Conservation (phyloP, 2,888 invertebrate genomes). For the Eupelmus urozonus region DNA sequence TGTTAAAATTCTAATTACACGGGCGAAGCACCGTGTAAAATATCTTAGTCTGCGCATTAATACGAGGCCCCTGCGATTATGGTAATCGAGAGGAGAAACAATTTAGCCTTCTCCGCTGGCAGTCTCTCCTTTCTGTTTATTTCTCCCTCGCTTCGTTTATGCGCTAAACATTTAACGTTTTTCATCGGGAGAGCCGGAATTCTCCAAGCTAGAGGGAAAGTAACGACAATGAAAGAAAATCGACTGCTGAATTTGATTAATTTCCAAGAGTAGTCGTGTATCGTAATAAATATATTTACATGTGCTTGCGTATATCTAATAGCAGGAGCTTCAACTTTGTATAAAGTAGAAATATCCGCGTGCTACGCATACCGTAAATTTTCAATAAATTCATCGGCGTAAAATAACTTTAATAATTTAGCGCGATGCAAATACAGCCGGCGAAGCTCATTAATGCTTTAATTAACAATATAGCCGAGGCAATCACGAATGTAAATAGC, state of each 20-base stretch:
- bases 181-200: not conserved
- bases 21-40: constrained; percentile 17
- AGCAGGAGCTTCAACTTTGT: not conserved
- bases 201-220: too few relatives aligned
- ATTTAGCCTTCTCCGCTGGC: constrained; percentile 8
- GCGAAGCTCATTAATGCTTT: constrained; percentile 35
- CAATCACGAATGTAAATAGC: constrained; percentile 19
- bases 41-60: constrained; percentile 25
- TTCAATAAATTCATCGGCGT: constrained; percentile 3
- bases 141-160: constrained; percentile 3
- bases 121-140: constrained; percentile 6
- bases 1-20: constrained; percentile 51
- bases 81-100: constrained; percentile 40
- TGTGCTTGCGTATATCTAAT: not conserved
- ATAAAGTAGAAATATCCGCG: not conserved
- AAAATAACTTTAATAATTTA: constrained; percentile 14
- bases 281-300: not conserved
- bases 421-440: not conserved
- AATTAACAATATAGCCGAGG: constrained; percentile 29
- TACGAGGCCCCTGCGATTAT: constrained; percentile 21
- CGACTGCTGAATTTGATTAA: constrained; percentile 12
- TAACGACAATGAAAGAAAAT: constrained; percentile 1
- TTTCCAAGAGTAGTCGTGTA: not conserved
- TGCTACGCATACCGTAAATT: not conserved
- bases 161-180: constrained; percentile 16